Percentiles rank a stretch among this genome's conserved stretches.
phyloP scores from a whole-genome alignment of 92 coral and sea anemone genomes.

The Nematostella vectensis region DNA sequence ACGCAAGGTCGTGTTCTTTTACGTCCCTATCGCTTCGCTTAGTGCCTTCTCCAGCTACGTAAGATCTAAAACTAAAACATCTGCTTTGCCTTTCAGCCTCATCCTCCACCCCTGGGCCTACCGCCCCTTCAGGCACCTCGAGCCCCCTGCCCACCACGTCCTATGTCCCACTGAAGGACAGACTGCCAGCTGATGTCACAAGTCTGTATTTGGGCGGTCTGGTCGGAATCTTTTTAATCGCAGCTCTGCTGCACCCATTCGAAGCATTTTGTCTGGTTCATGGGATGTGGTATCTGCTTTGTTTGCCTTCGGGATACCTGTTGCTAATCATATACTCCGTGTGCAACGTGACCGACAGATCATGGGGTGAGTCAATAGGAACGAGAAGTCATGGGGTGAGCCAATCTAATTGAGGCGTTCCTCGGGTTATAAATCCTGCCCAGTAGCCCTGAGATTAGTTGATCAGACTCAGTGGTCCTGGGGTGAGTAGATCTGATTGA shows the following conservation, averaged over 20 bases:
- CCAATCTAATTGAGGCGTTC: neutral
- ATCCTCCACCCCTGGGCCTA: neutral
- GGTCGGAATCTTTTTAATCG: conserved; percentile 38
- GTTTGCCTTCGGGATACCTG: conserved; percentile 89
- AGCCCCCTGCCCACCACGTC: neutral
- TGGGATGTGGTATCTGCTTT: conserved; percentile 82
- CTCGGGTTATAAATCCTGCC: neutral
- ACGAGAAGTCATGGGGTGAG: neutral
- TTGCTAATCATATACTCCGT: conserved; percentile 74
- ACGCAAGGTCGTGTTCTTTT: no score
- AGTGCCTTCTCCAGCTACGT: no score
- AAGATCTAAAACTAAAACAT: no score
- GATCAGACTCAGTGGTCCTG: no score
- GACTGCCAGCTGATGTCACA: conserved; percentile 59
- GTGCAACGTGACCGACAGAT: conserved; percentile 88
- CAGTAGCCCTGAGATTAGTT: no score
- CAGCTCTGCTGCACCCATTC: conserved; percentile 68
- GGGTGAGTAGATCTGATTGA: no score
- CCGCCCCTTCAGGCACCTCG: neutral
- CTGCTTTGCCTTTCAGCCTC: no score
- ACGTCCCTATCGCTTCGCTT: no score
- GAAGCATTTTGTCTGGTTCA: conserved; percentile 67
- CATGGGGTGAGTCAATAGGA: conserved; percentile 74
- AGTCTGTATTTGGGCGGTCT: conserved; percentile 61
- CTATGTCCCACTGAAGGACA: neutral